A percentile compares a stretch with the other conserved stretches of the same genome.
Conservation (phyloP, 2,888 invertebrate genomes). For the Pardosa pseudoannulata region DNA sequence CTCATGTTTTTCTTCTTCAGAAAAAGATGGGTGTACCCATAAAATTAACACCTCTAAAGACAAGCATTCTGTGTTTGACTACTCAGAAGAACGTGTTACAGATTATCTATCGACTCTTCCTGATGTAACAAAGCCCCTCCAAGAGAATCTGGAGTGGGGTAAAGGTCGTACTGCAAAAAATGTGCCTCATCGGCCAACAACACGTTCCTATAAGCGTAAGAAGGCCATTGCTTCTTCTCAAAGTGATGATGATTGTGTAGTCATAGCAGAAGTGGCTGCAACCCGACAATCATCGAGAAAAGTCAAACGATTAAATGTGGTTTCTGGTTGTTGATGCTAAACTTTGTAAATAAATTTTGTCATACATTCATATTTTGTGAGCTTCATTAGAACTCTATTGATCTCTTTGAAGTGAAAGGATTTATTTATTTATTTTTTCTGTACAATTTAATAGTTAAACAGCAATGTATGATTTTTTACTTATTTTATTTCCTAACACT, state of each 20-base stretch:
- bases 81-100: constrained; percentile 70
- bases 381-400: constrained; percentile 15
- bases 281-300: constrained; percentile 33
- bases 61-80: constrained; percentile 71
- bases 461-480: too few relatives aligned
- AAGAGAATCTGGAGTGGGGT: constrained; percentile 3
- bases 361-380: constrained; percentile 28
- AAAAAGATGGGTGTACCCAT: constrained; percentile 3
- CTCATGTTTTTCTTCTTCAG: constrained; percentile 64
- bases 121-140: constrained; percentile 25
- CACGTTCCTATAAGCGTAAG: constrained; percentile 61
- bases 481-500: too few relatives aligned
- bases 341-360: not conserved
- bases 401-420: too few relatives aligned
- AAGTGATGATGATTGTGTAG: constrained; percentile 66
- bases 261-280: constrained; percentile 61
- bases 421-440: too few relatives aligned
- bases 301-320: constrained; percentile 40
- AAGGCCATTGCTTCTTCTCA: constrained; percentile 1
- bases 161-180: not conserved
- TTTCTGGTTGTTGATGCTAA: constrained; percentile 43
- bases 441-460: too few relatives aligned
- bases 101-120: constrained; percentile 73
- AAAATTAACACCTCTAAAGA: constrained; percentile 15
- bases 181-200: constrained; percentile 35